Evolutionary conservation across 2,888 invertebrate species (phyloP), one percentile per base, ranked within the genome.

Genomic region (Ornithoptera priamus): DNA sequence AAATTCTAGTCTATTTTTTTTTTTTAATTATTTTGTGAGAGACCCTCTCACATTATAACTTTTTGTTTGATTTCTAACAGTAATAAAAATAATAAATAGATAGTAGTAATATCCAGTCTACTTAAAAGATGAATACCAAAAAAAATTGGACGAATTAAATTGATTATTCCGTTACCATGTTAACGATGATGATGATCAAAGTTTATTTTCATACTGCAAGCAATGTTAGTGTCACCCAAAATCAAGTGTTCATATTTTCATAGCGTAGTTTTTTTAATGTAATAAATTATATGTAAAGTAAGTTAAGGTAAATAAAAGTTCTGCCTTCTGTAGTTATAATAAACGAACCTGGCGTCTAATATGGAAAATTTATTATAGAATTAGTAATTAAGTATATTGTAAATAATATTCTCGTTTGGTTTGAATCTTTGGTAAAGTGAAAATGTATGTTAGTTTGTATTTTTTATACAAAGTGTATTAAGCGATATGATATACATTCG

Each of bases 161-260:
- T 39, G 39, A 39, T 39, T 39, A 5, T 39, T 10, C 39, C 39
- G 7, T 1, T 10, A 10, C 7, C 10, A 7, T 39, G 4, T 39
- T 10, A 7, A 0, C 1, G 39, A 10, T 39, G 39, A 15, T 53
- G n/a, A 53, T 53, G 53, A 53, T 50, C 6, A 50, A 18, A 17
- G n/a, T 53, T 53, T 12, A n/a, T 17, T 53, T 39, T 39, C 39
- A 39, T 8, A 39, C 10, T 2, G 7, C 39, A 39, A 39, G 39
- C 7, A 39, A 39, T 39, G 39, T 39, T 39, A 10, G 53, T 53
- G 15, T 12, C n/a, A 18, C 53, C 53, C n/a, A 53, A n/a, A 53
- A 53, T 53, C 53, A 53, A 80, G 85, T 86, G 83, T 85, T 86
- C 83, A 83, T 85, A 85, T 85, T 87, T 86, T 83, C 77, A 77